These are phyloP conservation scores for Chloropsis hardwickii DNA, from an alignment of 2,113 vertebrate species.

Conservation along the genomic window DNA sequence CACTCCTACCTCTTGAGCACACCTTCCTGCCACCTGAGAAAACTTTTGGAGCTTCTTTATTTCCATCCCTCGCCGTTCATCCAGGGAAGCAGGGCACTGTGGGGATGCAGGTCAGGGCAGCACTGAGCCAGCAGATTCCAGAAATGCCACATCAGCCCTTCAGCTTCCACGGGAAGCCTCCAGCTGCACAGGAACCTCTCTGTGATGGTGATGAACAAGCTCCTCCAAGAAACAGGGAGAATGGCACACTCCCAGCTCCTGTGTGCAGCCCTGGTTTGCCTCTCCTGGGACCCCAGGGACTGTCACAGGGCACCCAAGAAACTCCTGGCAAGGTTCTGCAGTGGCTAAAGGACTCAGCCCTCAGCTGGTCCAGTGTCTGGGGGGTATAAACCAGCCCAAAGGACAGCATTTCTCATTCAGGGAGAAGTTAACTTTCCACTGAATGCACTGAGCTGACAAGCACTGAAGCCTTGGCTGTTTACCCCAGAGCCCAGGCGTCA, in stretches of 20 bases:
- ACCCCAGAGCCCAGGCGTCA: neutral
- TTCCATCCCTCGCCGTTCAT: fast-evolving
- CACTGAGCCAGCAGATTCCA: neutral
- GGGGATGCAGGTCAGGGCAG: neutral
- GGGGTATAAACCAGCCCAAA: neutral
- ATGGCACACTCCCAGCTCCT: neutral
- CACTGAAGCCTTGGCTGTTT: slow-evolving; percentile 29
- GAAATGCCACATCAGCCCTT: neutral
- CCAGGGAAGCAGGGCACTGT: fast-evolving
- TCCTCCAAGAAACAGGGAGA: neutral
- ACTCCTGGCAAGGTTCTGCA: neutral
- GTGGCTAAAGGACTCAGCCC: neutral
- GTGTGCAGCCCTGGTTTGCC: neutral
- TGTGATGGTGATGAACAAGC: too few relatives aligned
- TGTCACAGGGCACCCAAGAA: neutral
- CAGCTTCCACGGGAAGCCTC: fast-evolving
- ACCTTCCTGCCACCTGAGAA: neutral
- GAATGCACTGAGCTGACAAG: slow-evolving; percentile 37
- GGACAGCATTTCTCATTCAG: neutral
- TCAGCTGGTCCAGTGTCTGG: neutral
- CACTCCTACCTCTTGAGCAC: neutral
- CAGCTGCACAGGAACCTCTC: neutral
- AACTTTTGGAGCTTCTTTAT: neutral
- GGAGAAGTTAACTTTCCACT: slow-evolving; percentile 23
- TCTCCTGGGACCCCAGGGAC: neutral